Evolutionary conservation across 2,113 vertebrate genomes (phyloP), one percentile per base, ranked within the genome.

Genomic region (Leiothrix lutea): DNA sequence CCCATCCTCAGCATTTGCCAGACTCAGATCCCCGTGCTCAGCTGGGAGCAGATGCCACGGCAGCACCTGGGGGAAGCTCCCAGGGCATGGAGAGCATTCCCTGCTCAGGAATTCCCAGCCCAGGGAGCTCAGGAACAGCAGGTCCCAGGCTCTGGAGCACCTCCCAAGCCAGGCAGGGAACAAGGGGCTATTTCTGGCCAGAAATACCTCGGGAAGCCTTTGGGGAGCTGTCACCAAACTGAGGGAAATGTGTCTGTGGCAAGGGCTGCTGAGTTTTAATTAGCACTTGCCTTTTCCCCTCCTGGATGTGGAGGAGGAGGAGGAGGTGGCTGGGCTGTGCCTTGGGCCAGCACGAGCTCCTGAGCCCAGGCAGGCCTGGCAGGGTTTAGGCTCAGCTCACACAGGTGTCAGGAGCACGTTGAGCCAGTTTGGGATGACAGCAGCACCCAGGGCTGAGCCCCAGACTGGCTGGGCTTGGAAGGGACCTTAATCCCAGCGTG

Each of bases 81-180:
- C 17, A 9, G 19, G 3, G 57, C 44, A 71, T 0, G 2, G 25
- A 8, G 3, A 71, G 22, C 47, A 11, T 2, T 24, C 28, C 8
- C 5, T 22, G 40, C 47, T 1, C n/a, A n/a, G n/a, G n/a, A n/a
- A n/a, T n/a, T n/a, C n/a, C n/a, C n/a, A 3, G 22, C 6, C 1
- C 1, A 6, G 1, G 1, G 60, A 80, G 66, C 36, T 10, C 1
- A 21, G 72, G 54, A 53, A 54, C 1, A 3, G 9, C 2, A 0
- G 14, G 18, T 42, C 64, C 54, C 50, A 1, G 29, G 12, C 74
- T 51, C 20, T 28, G 35, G 38, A 75, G 75, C 57, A 35, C 38
- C 40, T 3, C 38, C 50, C 2, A 0, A 31, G 90, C 57, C 20
- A 8, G 51, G 53, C 42, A n/a, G 54, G 54, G 44, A 71, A 70